Evolutionary conservation across 2,797 vertebrate genomes (phyloP).

Genomic region (Acomys russatus): DNA sequence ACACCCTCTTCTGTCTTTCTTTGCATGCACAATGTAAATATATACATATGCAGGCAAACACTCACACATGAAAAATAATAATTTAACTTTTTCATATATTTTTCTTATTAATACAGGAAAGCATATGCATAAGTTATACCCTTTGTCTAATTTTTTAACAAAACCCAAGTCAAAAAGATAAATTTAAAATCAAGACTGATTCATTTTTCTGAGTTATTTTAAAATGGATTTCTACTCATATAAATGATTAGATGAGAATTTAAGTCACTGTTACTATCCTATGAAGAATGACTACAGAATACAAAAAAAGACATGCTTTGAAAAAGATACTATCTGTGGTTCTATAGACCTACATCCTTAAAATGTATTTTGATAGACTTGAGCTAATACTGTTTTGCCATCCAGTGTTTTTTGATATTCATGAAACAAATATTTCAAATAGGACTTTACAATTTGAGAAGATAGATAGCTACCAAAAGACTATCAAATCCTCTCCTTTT

Average conservation of each 20-base stretch:
- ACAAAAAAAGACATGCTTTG: slow-evolving; percentile 46
- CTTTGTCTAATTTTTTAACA: slow-evolving; percentile 46
- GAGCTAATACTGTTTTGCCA: slow-evolving; percentile 39
- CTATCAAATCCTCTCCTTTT: slow-evolving; percentile 23
- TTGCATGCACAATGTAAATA: not conserved
- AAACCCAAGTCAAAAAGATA: slow-evolving; percentile 49
- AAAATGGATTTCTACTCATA: slow-evolving; percentile 25
- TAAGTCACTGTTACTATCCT: slow-evolving; percentile 53
- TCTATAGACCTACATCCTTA: slow-evolving; percentile 12
- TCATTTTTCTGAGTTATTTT: slow-evolving; percentile 4
- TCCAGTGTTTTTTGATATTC: slow-evolving; percentile 36
- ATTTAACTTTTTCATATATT: not conserved
- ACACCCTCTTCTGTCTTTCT: not conserved
- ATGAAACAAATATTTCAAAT: slow-evolving; percentile 61
- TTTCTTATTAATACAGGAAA: slow-evolving; percentile 25
- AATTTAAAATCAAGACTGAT: slow-evolving; percentile 42
- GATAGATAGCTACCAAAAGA: slow-evolving; percentile 36
- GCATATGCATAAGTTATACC: not conserved
- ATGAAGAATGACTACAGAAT: slow-evolving; percentile 13
- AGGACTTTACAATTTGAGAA: slow-evolving; percentile 59
- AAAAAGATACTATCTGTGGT: slow-evolving; percentile 30
- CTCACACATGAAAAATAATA: not conserved
- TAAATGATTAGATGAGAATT: slow-evolving; percentile 26
- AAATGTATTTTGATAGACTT: slow-evolving; percentile 50
- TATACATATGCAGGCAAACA: not conserved